Evolutionary conservation across 2,113 vertebrate species (phyloP), one percentile per base, ranked within the genome.

Genomic region (Shinisaurus crocodilurus): DNA sequence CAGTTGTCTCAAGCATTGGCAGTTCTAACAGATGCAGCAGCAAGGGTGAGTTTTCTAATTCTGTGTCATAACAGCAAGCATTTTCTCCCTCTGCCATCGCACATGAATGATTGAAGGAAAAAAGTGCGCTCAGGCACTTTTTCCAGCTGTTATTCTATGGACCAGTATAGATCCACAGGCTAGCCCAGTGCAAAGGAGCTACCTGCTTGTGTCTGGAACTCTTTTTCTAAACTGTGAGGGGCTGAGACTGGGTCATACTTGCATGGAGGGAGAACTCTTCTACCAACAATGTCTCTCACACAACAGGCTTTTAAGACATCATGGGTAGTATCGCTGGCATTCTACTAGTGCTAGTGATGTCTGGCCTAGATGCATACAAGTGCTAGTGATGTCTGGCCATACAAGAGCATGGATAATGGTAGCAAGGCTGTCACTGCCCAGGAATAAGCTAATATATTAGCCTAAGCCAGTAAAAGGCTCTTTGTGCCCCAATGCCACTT

Each of bases 1-100:
- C 98, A 99, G 95, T 97, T 99, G 92, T 99, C 99, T 60, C 98
- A 99, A 97, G 99, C 99, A 90, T 97, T 99, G 45, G 98, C 99
- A 76, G 98, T 99, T 60, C 95, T 99, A 86, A 98, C 98, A 0
- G 99, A 99, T 91, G 97, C 98, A 54, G 98, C 99, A 48, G 99
- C 99, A 82, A 98, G 97, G 97, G 99, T 99, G 96, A 98, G 98
- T 63, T 8, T 57, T 80, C 6, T 1, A 0, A 6, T 27, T 20
- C 10, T 18, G 1, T 0, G 5, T 12, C 37, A 2, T 5, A 67
- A 2, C 37, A 83, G 37, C 57, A 0, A 18, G 77, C 12, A n/a
- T 16, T 37, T 45, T n/a, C 27, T 6, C 0, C 6, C 32, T 65
- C 40, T 84, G 87, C 3, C 1, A 12, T 37, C 10, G 0, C 37